A percentile compares a stretch with the other conserved stretches of the same genome.
These are phyloP conservation scores for Apotomis turbidana DNA, from an alignment of 2,888 invertebrate species.

Conservation along the genomic window DNA sequence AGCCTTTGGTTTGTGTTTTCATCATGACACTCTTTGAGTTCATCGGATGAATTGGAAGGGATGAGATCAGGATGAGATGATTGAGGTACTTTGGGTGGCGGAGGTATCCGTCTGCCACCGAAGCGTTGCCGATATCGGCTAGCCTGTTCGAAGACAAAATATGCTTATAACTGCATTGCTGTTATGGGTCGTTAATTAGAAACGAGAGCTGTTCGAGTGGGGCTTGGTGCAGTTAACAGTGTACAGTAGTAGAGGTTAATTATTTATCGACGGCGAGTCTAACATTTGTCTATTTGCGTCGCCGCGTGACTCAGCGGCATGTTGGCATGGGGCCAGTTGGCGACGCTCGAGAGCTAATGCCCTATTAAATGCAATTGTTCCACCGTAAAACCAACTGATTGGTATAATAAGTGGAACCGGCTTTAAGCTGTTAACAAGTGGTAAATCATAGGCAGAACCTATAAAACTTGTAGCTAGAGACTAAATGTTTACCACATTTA, in stretches of 20 bases:
- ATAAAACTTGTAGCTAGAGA: constrained; percentile 17
- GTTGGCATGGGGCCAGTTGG: constrained; percentile 68
- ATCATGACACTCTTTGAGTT: constrained; percentile 57
- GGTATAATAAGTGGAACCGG: constrained; percentile 53
- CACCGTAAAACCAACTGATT: constrained; percentile 57
- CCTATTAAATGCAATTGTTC: constrained; percentile 70
- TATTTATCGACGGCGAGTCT: constrained; percentile 50
- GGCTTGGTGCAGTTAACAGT: constrained; percentile 28
- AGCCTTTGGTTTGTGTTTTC: constrained; percentile 61
- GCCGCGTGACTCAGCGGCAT: constrained; percentile 61
- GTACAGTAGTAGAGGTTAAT: constrained; percentile 40
- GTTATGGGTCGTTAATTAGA: constrained; percentile 11
- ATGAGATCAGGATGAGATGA: constrained; percentile 66
- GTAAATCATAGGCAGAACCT: constrained; percentile 49
- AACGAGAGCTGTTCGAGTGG: constrained; percentile 12
- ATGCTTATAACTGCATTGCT: constrained; percentile 45
- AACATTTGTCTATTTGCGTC: constrained; percentile 57
- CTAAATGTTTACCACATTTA: not conserved
- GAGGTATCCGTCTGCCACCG: constrained; percentile 70
- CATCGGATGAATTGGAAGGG: constrained; percentile 52
- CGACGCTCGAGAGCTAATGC: constrained; percentile 60
- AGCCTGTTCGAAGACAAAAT: constrained; percentile 78
- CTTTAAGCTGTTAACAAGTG: constrained; percentile 53
- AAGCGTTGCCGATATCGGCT: constrained; percentile 76
- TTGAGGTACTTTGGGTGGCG: constrained; percentile 61